Evolutionary conservation across 2,113 vertebrate species (phyloP), one percentile per base, ranked within the genome.

Genomic region (Apodemus speciosus): DNA sequence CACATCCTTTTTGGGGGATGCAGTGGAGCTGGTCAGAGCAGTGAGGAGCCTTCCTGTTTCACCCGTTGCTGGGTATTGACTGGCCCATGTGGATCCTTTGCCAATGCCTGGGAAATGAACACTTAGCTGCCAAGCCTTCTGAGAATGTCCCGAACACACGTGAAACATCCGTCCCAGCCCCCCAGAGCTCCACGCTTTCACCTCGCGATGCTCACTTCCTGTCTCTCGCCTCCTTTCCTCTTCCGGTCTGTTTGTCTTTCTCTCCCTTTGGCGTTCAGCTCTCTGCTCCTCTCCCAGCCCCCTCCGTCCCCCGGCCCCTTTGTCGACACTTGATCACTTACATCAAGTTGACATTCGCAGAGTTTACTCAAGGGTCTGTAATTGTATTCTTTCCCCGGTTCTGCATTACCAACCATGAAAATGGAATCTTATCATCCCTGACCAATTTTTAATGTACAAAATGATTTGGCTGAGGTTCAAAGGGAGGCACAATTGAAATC

Each of bases 391-490:
- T 99, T 99, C 98, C 98, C 98, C 89, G 99, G 99, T 99, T 99
- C 99, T 99, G 99, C 99, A 99, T 99, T 99, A 98, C 99, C 99
- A 99, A 99, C 99, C 99, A 98, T 99, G 99, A 99, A 99, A 99
- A 99, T 99, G 99, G 99, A 99, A 99, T 99, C 99, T 99, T 99
- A 99, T 99, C 99, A 99, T 99, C 99, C 99, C 98, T 99, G 99
- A 99, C 99, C 99, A 99, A 99, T 99, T 99, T 99, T 99, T 99
- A 99, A 99, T 99, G 99, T 99, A 99, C 99, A 99, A 99, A 99
- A 99, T 99, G 99, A 99, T 99, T 99, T 99, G 99, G 99, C 99
- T 98, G 98, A 98, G 98, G 98, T 99, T 99, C 99, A 99, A 99
- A 98, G 98, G 98, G 98, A 98, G 98, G 98, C 98, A 99, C 99